These are phyloP conservation scores for Strongylocentrotus purpuratus DNA, from an alignment of 35 echinoderm and acorn worm species.

Conservation along the genomic window DNA sequence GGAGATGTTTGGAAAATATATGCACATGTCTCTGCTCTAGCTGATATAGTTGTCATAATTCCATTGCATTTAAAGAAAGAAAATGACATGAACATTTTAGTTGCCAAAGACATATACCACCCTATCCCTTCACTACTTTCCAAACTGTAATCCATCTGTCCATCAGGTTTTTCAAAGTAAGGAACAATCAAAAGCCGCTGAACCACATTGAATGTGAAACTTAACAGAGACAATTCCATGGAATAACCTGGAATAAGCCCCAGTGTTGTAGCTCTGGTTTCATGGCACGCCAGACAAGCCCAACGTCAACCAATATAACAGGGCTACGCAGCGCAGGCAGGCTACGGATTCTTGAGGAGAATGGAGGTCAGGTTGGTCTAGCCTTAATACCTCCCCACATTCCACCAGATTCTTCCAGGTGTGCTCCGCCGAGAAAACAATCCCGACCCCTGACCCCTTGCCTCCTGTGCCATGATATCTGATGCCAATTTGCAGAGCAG, in stretches of 20 bases:
- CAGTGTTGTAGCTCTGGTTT: background rate
- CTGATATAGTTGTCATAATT: no score
- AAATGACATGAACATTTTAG: no score
- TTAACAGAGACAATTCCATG: background rate
- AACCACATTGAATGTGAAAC: background rate
- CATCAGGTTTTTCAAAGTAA: background rate
- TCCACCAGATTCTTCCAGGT: slow-evolving; percentile 49
- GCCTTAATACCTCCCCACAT: slow-evolving; percentile 40
- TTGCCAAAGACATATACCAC: background rate
- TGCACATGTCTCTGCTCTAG: no score
- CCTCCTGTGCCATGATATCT: slow-evolving; percentile 38
- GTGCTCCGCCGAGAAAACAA: slow-evolving; percentile 45
- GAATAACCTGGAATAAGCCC: background rate
- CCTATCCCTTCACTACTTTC: background rate
- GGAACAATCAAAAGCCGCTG: background rate
- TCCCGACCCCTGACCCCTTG: slow-evolving; percentile 46
- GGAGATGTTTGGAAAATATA: no score
- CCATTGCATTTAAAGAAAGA: no score
- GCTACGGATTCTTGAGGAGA: background rate
- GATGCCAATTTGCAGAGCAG: slow-evolving; percentile 53
- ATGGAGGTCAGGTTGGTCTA: slow-evolving; percentile 47
- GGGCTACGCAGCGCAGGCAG: background rate
- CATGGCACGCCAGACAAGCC: background rate
- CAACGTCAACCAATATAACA: background rate
- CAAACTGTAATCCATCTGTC: background rate